Conservation (phyloP, 2,797 vertebrate species). For the Muraenolepis orangiensis region DNA sequence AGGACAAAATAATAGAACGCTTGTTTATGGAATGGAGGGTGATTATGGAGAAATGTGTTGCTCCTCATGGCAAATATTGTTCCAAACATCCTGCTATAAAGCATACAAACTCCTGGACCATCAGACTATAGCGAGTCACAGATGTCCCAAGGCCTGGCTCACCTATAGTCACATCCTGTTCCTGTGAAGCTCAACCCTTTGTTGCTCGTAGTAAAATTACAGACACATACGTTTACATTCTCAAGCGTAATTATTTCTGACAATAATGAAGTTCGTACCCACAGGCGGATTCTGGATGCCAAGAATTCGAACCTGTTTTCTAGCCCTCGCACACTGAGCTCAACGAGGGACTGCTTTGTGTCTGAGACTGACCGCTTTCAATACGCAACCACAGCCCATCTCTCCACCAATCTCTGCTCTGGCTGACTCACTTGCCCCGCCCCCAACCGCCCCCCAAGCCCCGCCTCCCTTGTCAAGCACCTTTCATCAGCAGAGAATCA, state of each 20-base stretch:
- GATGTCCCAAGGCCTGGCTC: constrained; percentile 45
- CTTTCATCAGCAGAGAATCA: constrained; percentile 43
- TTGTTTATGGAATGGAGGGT: constrained; percentile 32
- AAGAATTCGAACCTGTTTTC: constrained; percentile 2
- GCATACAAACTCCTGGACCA: constrained; percentile 43
- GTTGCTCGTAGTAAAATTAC: constrained; percentile 40
- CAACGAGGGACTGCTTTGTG: background rate
- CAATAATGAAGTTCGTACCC: constrained; percentile 16
- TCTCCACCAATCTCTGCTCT: constrained; percentile 4
- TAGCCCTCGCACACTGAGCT: constrained; percentile 8
- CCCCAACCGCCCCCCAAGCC: too few relatives aligned
- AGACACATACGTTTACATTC: constrained; percentile 40
- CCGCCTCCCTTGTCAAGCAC: constrained; percentile 6
- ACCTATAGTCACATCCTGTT: constrained; percentile 61
- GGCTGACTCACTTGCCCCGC: constrained; percentile 2
- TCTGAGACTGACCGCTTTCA: background rate
- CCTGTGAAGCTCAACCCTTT: constrained; percentile 51
- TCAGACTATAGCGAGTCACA: constrained; percentile 34
- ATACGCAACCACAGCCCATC: background rate
- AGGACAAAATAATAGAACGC: constrained; percentile 26
- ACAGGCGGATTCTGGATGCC: constrained; percentile 26
- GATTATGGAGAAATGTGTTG: constrained; percentile 53
- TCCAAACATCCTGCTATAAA: constrained; percentile 53
- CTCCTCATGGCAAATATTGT: constrained; percentile 36
- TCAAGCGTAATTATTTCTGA: constrained; percentile 46